A percentile compares a stretch with the other conserved stretches of the same genome.
phyloP scores from a whole-genome alignment of 2,113 vertebrate genomes.

The Crotalus helleri region DNA sequence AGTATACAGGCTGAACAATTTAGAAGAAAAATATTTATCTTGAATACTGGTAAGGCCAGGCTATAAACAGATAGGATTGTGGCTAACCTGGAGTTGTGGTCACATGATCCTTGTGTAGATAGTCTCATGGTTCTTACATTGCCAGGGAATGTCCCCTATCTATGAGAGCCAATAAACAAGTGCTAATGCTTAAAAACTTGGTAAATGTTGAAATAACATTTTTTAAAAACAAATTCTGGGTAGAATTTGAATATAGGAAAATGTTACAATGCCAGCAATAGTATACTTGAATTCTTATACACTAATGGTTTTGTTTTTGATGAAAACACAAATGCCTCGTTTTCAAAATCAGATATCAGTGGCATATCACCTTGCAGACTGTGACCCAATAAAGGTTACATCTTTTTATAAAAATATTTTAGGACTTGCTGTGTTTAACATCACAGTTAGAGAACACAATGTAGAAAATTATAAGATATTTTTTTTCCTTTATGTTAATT shows the following conservation, averaged over 20 bases:
- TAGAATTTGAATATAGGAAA: neutral
- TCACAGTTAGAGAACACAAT: neutral
- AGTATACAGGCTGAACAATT: constrained; percentile 10
- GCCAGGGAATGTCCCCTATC: neutral
- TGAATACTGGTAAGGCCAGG: neutral
- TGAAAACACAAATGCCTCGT: neutral
- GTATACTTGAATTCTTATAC: neutral
- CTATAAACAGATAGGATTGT: neutral
- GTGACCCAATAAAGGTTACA: neutral
- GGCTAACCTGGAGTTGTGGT: neutral
- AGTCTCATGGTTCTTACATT: neutral
- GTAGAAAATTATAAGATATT: neutral
- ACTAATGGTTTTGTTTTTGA: neutral
- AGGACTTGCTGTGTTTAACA: neutral
- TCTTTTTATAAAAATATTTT: neutral
- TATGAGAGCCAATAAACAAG: neutral
- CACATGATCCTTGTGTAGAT: neutral
- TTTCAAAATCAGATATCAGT: neutral
- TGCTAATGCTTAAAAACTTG: neutral
- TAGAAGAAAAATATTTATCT: neutral
- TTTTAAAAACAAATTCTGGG: neutral
- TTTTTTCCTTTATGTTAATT: neutral
- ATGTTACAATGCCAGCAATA: neutral
- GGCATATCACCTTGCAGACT: neutral
- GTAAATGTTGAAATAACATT: neutral